Conservation (phyloP, 2,797 vertebrate species). For the Chaetodon trifasciatus region DNA sequence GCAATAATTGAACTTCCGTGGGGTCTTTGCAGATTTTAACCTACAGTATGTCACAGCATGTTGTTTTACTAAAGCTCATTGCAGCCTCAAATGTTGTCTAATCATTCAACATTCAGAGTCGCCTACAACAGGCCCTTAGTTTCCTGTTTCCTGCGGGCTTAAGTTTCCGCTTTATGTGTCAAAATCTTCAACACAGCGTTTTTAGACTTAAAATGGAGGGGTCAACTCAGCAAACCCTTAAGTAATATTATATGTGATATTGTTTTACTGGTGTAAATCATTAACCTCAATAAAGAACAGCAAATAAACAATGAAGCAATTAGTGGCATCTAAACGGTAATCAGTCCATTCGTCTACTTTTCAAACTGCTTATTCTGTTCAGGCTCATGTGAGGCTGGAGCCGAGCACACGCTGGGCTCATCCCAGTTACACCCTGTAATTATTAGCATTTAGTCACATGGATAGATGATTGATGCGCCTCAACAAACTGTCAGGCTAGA, state of each 20-base stretch:
- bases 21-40: not conserved
- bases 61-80: constrained; percentile 7
- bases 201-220: not conserved
- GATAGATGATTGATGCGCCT: constrained; percentile 21
- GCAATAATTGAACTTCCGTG: not conserved
- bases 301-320: not conserved
- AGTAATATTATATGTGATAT: not conserved
- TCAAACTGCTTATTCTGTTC: not conserved
- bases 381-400: constrained; percentile 3
- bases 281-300: not conserved
- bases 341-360: not conserved
- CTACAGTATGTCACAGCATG: not conserved
- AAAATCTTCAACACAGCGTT: constrained; percentile 15
- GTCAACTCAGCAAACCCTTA: not conserved
- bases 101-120: constrained; percentile 38
- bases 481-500: constrained; percentile 5
- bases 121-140: constrained; percentile 1
- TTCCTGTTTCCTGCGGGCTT: constrained; percentile 50
- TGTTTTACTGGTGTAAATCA: not conserved
- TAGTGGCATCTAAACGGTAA: not conserved
- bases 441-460: not conserved
- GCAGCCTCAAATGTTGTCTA: constrained; percentile 6
- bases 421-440: constrained; percentile 3
- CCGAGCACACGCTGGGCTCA: not conserved
- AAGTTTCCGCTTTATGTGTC: constrained; percentile 24